A percentile compares a stretch with the other conserved stretches of the same genome.
Evolutionary conservation across 1,140 invertebrate genomes (phyloP).

Genomic region (roundworm (Caenorhabditis elegans)): DNA sequence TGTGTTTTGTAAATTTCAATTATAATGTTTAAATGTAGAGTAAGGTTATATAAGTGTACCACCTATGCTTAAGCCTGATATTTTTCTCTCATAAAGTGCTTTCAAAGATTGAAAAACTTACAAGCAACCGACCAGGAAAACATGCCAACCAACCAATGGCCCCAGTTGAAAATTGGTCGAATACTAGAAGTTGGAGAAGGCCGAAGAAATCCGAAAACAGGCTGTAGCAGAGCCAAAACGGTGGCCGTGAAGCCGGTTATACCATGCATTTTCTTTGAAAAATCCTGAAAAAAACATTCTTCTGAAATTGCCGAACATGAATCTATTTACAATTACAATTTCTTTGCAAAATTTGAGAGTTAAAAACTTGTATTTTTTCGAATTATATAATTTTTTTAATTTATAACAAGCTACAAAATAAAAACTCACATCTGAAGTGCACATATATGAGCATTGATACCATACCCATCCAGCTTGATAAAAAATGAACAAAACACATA

Average conservation of each 20-base stretch:
- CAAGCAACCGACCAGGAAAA: constrained; percentile 41
- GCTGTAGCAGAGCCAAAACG: constrained; percentile 21
- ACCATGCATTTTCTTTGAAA: constrained; percentile 47
- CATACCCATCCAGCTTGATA: constrained; percentile 47
- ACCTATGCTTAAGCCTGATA: too few species aligned
- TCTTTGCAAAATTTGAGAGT: too few species aligned
- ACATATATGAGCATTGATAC: constrained; percentile 45
- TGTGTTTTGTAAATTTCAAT: not conserved
- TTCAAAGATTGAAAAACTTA: not conserved
- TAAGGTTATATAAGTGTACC: too few species aligned
- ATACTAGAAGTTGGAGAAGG: constrained; percentile 31
- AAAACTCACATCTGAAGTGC: constrained; percentile 38
- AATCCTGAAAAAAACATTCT: constrained; percentile 23
- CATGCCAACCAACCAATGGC: constrained; percentile 46
- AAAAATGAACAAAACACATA: constrained; percentile 39
- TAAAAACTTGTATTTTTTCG: too few species aligned
- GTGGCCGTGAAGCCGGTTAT: constrained; percentile 41
- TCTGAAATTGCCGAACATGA: not conserved
- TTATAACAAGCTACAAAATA: too few species aligned
- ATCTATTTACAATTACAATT: too few species aligned
- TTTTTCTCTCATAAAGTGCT: too few species aligned
- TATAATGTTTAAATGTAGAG: not conserved
- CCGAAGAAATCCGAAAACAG: constrained; percentile 39
- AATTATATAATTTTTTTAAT: too few species aligned
- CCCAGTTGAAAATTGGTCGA: constrained; percentile 45